A percentile compares a stretch with the other conserved stretches of the same genome.
phyloP scores from a whole-genome alignment of 2,888 invertebrate species.

The Chloroclystis v-ata region DNA sequence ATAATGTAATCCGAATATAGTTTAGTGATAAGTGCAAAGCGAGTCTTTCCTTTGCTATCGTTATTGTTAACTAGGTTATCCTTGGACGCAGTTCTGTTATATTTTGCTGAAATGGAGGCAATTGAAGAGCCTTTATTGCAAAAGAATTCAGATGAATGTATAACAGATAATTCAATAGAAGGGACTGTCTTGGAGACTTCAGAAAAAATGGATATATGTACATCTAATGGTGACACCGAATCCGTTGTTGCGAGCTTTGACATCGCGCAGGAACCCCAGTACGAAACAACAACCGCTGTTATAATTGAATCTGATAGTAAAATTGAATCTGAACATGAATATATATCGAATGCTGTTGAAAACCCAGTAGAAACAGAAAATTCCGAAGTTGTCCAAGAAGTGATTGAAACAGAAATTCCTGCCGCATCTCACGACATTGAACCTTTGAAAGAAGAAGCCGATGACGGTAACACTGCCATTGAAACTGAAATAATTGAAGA shows the following conservation, averaged over 20 bases:
- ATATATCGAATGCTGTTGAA: slow-evolving; percentile 15
- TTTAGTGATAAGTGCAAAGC: neutral
- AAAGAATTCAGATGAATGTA: slow-evolving; percentile 36
- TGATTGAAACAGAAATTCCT: slow-evolving; percentile 5
- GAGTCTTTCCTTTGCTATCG: neutral
- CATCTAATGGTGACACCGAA: slow-evolving; percentile 61
- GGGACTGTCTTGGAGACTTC: slow-evolving; percentile 31
- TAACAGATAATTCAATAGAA: slow-evolving; percentile 44
- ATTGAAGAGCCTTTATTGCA: slow-evolving; percentile 41
- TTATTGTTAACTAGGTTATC: slow-evolving; percentile 28
- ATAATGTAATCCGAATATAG: slow-evolving; percentile 13
- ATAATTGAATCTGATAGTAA: slow-evolving; percentile 4
- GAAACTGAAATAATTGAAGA: slow-evolving; percentile 23
- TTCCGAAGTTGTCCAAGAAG: slow-evolving; percentile 1
- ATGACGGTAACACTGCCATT: slow-evolving; percentile 13
- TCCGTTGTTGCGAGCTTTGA: slow-evolving; percentile 29
- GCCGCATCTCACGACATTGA: slow-evolving; percentile 6
- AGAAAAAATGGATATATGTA: slow-evolving; percentile 46
- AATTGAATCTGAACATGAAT: slow-evolving; percentile 14
- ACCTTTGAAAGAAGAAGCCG: slow-evolving; percentile 14
- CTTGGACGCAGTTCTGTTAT: slow-evolving; percentile 21
- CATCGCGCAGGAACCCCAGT: slow-evolving; percentile 17
- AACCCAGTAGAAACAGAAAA: slow-evolving; percentile 2
- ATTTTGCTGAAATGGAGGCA: slow-evolving; percentile 36
- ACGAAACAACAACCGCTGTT: slow-evolving; percentile 11